phyloP scores from a whole-genome alignment of 2,888 invertebrate genomes.

The Euplexia lucipara region DNA sequence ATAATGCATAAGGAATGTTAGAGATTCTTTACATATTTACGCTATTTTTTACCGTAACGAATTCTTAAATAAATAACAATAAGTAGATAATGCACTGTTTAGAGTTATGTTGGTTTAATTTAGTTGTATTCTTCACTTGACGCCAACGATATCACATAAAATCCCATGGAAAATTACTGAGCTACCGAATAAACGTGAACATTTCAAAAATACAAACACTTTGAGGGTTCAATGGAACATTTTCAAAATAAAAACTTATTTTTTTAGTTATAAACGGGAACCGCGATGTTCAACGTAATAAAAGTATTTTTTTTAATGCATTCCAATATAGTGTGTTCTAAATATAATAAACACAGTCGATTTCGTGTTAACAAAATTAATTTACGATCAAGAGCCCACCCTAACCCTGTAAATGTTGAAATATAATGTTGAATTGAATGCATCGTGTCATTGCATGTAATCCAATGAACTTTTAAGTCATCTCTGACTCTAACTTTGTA shows the following conservation, averaged over 20 bases:
- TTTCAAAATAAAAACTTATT: too few relatives aligned
- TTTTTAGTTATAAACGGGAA: too few relatives aligned
- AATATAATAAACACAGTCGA: background rate
- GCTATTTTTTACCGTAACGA: constrained; percentile 1
- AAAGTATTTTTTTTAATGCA: too few relatives aligned
- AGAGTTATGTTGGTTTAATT: background rate
- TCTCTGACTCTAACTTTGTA: constrained; percentile 61
- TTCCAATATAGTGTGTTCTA: too few relatives aligned
- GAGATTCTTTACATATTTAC: constrained; percentile 6
- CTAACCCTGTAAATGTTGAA: constrained; percentile 5
- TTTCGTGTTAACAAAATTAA: background rate
- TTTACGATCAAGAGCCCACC: background rate
- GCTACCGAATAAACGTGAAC: too few relatives aligned
- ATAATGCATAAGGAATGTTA: constrained; percentile 5
- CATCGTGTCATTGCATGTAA: constrained; percentile 70
- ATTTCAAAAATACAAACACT: too few relatives aligned
- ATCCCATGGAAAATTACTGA: too few relatives aligned
- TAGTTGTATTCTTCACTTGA: constrained; percentile 3
- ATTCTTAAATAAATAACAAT: constrained; percentile 9
- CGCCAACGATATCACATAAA: background rate
- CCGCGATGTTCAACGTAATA: too few relatives aligned
- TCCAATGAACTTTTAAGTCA: constrained; percentile 83
- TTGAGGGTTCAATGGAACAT: too few relatives aligned
- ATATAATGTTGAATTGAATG: constrained; percentile 55
- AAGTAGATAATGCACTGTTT: background rate